phyloP scores from a whole-genome alignment of 2,797 vertebrate genomes.

The Cossypha niveicapilla region DNA sequence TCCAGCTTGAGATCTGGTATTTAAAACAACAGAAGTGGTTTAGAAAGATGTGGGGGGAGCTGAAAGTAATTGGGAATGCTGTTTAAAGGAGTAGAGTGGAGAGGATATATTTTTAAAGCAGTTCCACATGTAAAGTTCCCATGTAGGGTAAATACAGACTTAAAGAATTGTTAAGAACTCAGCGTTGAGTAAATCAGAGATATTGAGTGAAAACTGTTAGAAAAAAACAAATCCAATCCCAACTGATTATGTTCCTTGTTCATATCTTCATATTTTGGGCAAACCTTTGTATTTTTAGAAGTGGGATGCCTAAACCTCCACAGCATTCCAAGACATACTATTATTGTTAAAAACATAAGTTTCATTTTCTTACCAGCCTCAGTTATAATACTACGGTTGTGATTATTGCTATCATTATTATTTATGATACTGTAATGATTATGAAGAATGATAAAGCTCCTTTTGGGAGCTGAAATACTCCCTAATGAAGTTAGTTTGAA shows the following conservation, averaged over 20 bases:
- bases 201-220: accelerated
- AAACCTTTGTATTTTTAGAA: not conserved
- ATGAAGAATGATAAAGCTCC: not conserved
- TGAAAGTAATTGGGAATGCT: not conserved
- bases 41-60: not conserved
- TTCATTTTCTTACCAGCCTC: not conserved
- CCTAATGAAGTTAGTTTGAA: not conserved
- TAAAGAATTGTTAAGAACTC: not conserved
- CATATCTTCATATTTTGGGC: not conserved
- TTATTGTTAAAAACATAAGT: not conserved
- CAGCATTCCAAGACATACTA: not conserved
- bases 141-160: not conserved
- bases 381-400: not conserved
- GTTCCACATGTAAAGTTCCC: not conserved
- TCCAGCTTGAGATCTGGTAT: not conserved
- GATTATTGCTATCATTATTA: not conserved
- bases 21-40: not conserved
- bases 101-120: not conserved
- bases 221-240: not conserved
- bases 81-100: not conserved
- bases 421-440: not conserved
- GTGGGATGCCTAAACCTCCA: not conserved
- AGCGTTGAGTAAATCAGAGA: not conserved
- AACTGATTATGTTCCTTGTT: not conserved
- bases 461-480: not conserved